A percentile compares a stretch with the other conserved stretches of the same genome.
Evolutionary conservation across 1,140 invertebrate genomes (phyloP).

Genomic region (Macrotrachela quadricornifera): DNA sequence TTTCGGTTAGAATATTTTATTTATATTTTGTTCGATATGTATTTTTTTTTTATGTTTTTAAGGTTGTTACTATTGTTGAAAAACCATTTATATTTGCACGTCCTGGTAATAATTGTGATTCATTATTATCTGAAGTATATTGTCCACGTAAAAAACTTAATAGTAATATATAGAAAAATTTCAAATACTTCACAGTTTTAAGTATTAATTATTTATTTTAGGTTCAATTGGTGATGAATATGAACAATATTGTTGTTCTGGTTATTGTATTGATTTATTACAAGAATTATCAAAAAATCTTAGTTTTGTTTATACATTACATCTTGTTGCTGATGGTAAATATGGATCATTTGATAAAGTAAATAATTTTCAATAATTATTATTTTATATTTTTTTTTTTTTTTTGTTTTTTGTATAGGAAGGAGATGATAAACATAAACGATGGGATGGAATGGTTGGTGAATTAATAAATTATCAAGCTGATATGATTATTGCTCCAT

Average conservation of each 20-base stretch:
- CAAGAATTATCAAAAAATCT: constrained; percentile 8
- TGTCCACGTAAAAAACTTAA: too few species aligned
- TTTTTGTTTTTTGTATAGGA: neutral
- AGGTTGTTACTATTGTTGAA: constrained; percentile 65
- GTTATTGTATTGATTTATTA: constrained; percentile 10
- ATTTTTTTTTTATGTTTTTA: constrained; percentile 9
- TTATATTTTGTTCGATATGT: neutral
- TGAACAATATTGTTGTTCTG: constrained; percentile 10
- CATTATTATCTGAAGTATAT: too few species aligned
- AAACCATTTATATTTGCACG: constrained; percentile 81
- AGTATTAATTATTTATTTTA: neutral
- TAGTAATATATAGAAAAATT: too few species aligned
- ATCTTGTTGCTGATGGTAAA: constrained; percentile 70
- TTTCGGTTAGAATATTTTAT: too few species aligned
- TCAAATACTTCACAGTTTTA: too few species aligned
- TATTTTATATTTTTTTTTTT: too few species aligned
- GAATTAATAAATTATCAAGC: constrained; percentile 67
- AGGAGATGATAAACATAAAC: constrained; percentile 40
- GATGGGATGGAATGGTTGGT: constrained; percentile 87
- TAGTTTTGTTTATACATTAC: constrained; percentile 37
- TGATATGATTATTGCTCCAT: constrained; percentile 89
- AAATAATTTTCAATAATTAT: too few species aligned
- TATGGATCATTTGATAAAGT: constrained; percentile 40
- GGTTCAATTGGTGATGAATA: neutral
- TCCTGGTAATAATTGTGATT: constrained; percentile 31